These are phyloP conservation scores for Yponomeuta plumbellus DNA, from an alignment of 2,888 invertebrate species.

Conservation along the genomic window DNA sequence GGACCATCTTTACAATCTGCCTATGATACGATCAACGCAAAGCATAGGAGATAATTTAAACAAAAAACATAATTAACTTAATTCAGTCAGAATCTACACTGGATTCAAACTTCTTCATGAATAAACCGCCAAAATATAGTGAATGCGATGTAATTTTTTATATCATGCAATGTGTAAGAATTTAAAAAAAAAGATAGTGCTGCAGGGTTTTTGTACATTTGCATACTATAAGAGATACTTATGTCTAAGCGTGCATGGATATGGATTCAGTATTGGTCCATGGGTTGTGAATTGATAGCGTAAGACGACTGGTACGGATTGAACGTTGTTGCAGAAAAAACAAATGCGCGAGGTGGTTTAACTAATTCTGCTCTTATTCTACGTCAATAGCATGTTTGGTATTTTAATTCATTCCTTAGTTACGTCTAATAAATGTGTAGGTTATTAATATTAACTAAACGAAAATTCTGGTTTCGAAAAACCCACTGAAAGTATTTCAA, in stretches of 20 bases:
- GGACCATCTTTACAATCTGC: too few species aligned
- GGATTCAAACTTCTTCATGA: too few species aligned
- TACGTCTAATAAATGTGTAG: neutral
- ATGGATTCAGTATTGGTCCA: neutral
- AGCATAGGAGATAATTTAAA: too few species aligned
- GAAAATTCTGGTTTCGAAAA: neutral
- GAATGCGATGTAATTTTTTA: too few species aligned
- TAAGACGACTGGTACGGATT: neutral
- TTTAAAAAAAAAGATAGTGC: neutral
- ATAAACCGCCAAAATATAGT: too few species aligned
- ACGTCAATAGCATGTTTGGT: neutral
- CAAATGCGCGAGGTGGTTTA: neutral
- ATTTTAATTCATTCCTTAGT: constrained; percentile 10
- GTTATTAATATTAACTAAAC: neutral
- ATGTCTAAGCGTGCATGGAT: neutral
- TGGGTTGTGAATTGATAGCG: constrained; percentile 7
- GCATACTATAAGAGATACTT: neutral
- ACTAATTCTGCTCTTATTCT: neutral
- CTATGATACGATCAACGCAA: too few species aligned
- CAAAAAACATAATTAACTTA: too few species aligned
- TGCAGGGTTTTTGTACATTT: neutral
- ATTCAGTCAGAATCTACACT: too few species aligned
- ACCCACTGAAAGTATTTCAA: constrained; percentile 29
- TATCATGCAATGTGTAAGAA: neutral
- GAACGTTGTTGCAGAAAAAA: neutral